phyloP scores from a whole-genome alignment of 2,888 invertebrate species.

The Melanchra persicariae region DNA sequence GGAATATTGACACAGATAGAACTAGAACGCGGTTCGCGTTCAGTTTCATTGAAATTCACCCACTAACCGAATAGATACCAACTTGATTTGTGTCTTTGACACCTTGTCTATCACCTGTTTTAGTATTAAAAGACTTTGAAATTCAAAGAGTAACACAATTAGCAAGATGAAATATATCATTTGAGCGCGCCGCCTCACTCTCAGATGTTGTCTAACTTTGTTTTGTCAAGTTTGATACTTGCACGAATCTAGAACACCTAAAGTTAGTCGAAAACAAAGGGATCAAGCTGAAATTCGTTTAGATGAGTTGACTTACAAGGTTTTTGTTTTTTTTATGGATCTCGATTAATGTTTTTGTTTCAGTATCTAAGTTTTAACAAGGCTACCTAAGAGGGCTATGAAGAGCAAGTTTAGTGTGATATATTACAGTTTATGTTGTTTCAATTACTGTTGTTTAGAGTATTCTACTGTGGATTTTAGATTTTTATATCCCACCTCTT shows the following conservation, averaged over 20 bases:
- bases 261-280: constrained; percentile 55
- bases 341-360: constrained; percentile 46
- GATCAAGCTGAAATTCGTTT: constrained; percentile 45
- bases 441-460: no score
- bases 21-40: not conserved
- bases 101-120: no score
- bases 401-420: constrained; percentile 22
- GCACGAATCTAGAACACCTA: constrained; percentile 43
- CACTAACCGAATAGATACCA: not conserved
- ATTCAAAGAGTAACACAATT: constrained; percentile 31
- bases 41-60: not conserved
- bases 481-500: no score
- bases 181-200: constrained; percentile 28
- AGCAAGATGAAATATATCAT: constrained; percentile 39
- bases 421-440: constrained; percentile 13
- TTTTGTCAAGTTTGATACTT: constrained; percentile 52
- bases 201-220: constrained; percentile 49
- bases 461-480: no score
- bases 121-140: constrained; percentile 9
- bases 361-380: constrained; percentile 48
- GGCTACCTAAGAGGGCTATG: constrained; percentile 7
- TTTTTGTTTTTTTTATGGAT: constrained; percentile 58
- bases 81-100: no score
- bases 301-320: constrained; percentile 28
- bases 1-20: not conserved